A percentile compares a stretch with the other conserved stretches of the same genome.
These are phyloP conservation scores for Nasonia oneida DNA, from an alignment of 2,888 invertebrate species.

Conservation along the genomic window DNA sequence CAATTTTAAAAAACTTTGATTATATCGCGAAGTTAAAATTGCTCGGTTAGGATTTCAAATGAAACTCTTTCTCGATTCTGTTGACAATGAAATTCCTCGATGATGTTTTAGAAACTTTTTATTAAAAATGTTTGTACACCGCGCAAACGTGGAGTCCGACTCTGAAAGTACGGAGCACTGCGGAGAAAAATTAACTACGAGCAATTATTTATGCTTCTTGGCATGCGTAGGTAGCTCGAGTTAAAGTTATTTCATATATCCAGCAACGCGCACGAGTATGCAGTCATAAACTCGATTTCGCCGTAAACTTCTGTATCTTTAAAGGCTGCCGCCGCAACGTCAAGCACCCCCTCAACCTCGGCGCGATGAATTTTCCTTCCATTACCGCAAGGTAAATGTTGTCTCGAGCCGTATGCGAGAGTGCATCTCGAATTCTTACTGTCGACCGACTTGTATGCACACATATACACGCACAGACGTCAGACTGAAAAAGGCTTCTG, in stretches of 20 bases:
- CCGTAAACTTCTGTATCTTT: constrained; percentile 40
- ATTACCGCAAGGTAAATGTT: constrained; percentile 54
- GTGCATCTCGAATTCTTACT: constrained; percentile 44
- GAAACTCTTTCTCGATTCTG: too few species aligned
- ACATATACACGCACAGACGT: neutral
- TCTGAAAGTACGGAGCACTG: neutral
- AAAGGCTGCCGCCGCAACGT: constrained; percentile 1
- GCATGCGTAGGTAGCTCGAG: neutral
- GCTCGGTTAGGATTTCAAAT: too few species aligned
- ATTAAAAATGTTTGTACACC: too few species aligned
- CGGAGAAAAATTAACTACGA: neutral
- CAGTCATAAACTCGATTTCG: constrained; percentile 42
- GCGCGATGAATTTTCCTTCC: constrained; percentile 54
- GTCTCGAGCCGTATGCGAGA: constrained; percentile 2
- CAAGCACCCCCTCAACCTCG: constrained; percentile 1
- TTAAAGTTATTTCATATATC: constrained; percentile 37
- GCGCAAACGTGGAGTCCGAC: too few species aligned
- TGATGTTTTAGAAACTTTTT: too few species aligned
- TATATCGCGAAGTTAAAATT: neutral
- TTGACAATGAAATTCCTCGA: too few species aligned
- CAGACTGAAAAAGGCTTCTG: neutral
- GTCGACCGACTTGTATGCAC: neutral
- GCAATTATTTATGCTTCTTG: constrained; percentile 6
- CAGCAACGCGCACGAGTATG: neutral
- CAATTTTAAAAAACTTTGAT: neutral